Evolutionary conservation across 2,888 invertebrate genomes (phyloP).

Genomic region (Spisula subtruncata): DNA sequence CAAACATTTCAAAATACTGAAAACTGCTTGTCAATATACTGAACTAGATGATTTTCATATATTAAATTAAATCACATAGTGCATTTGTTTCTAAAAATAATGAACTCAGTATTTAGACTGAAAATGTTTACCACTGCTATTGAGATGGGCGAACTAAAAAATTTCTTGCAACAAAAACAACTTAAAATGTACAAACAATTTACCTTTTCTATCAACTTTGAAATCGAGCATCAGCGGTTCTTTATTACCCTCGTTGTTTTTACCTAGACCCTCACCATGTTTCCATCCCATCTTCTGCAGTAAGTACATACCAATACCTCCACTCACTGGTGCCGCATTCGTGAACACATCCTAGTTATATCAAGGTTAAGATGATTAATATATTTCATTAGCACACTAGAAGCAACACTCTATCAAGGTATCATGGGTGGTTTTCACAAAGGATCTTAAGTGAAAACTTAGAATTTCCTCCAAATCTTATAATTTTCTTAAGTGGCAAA

Average conservation of each 20-base stretch:
- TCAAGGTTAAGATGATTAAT: neutral
- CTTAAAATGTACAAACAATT: neutral
- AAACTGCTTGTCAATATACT: too few species aligned
- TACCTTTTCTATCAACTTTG: slow-evolving; percentile 97
- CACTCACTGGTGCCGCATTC: slow-evolving; percentile 95
- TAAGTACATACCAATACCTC: slow-evolving; percentile 98
- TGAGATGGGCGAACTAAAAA: too few species aligned
- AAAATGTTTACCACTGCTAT: too few species aligned
- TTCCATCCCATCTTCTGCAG: slow-evolving; percentile 99
- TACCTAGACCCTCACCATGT: slow-evolving; percentile 98
- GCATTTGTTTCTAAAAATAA: too few species aligned
- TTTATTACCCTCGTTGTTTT: slow-evolving; percentile 96
- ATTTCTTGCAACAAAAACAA: neutral
- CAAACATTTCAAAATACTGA: too few species aligned
- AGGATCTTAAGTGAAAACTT: too few species aligned
- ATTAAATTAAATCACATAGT: too few species aligned
- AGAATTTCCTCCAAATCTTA: too few species aligned
- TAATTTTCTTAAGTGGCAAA: too few species aligned
- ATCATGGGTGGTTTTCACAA: too few species aligned
- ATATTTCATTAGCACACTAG: neutral
- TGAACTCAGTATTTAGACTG: too few species aligned
- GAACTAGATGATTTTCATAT: too few species aligned
- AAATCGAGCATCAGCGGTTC: slow-evolving; percentile 97
- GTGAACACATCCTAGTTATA: slow-evolving; percentile 94
- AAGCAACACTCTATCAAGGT: neutral